Conservation (phyloP, 2,113 vertebrate genomes). For the Choloepus hoffmanni region DNA sequence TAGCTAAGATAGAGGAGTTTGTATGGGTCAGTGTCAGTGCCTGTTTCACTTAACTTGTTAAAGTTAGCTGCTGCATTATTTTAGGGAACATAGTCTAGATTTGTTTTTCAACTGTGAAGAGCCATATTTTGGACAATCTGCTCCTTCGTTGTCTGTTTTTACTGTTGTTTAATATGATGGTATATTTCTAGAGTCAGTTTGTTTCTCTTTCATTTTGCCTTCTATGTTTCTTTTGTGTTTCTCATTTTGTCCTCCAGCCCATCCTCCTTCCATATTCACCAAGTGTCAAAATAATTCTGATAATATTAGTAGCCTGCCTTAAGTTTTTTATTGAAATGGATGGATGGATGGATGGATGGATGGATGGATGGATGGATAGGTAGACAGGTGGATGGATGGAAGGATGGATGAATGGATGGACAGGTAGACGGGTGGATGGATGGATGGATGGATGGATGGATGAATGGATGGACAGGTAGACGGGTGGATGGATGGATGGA, state of each 20-base stretch:
- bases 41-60: accelerated
- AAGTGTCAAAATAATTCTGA: neutral
- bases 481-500: too few relatives aligned
- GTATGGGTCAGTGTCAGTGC: accelerated
- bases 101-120: neutral
- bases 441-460: too few relatives aligned
- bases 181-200: neutral
- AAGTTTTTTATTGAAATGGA: neutral
- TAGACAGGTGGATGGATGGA: too few relatives aligned
- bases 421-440: too few relatives aligned
- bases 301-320: neutral
- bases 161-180: neutral
- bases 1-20: accelerated
- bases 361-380: too few relatives aligned
- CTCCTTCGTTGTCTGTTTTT: neutral
- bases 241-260: neutral
- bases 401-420: too few relatives aligned
- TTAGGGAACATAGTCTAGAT: neutral
- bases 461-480: too few relatives aligned
- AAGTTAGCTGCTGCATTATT: accelerated
- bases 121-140: neutral
- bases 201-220: neutral
- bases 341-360: too few relatives aligned
- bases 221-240: neutral
- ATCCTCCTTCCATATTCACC: neutral